Conservation (phyloP, 2,888 invertebrate species). For the Drepanosiphum platanoidis region DNA sequence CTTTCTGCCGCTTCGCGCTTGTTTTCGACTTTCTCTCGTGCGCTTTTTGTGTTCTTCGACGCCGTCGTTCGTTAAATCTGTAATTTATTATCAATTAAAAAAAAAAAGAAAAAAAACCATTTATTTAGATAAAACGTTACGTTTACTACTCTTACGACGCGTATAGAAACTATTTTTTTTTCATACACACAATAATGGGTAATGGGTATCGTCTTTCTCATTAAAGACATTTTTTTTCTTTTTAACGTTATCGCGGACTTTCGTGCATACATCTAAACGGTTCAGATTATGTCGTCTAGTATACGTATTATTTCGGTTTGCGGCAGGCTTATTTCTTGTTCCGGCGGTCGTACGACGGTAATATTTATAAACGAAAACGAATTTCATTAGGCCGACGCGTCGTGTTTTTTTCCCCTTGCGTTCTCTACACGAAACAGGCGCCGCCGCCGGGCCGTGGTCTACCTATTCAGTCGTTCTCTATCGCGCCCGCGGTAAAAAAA, state of each 20-base stretch:
- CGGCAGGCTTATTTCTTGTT: too few relatives aligned
- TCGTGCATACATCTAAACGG: neutral
- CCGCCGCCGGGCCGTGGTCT: too few relatives aligned
- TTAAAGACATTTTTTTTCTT: neutral
- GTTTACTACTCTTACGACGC: neutral
- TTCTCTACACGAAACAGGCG: neutral
- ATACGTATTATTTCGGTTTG: too few relatives aligned
- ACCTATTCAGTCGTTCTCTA: too few relatives aligned
- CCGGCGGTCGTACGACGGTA: too few relatives aligned
- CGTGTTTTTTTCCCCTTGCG: neutral
- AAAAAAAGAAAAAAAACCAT: neutral
- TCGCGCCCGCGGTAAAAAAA: too few relatives aligned
- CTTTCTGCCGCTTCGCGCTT: neutral
- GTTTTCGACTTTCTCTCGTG: neutral
- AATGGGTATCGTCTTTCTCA: neutral
- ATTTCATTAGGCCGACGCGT: too few relatives aligned
- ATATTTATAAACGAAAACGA: too few relatives aligned
- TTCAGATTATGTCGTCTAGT: too few relatives aligned
- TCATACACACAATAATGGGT: neutral
- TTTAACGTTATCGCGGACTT: neutral
- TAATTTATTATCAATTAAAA: conserved; percentile 27
- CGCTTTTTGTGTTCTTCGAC: neutral
- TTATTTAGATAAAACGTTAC: neutral
- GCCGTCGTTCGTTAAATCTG: neutral
- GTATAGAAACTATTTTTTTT: neutral